Evolutionary conservation across 2,888 invertebrate genomes (phyloP).

Genomic region (Lagria hirta): DNA sequence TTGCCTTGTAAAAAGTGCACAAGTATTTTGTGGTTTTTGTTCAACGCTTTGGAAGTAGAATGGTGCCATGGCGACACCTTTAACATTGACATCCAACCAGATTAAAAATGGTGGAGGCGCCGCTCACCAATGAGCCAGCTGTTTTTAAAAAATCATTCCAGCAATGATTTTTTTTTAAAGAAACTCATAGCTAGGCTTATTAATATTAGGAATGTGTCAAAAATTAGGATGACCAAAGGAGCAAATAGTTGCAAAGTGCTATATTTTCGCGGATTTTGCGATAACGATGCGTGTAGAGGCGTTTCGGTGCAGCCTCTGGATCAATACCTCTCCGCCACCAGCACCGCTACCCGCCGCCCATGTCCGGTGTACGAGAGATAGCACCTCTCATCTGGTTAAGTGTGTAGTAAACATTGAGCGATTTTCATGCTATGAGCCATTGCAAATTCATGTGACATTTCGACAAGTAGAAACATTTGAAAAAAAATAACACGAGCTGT

Average conservation of each 20-base stretch:
- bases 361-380: constrained; percentile 20
- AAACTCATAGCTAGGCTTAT: too few relatives aligned
- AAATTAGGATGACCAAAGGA: too few relatives aligned
- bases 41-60: too few relatives aligned
- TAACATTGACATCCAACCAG: too few relatives aligned
- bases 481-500: not conserved
- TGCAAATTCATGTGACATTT: constrained; percentile 1
- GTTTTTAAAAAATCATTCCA: constrained; percentile 4
- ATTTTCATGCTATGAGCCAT: constrained; percentile 4
- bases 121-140: constrained; percentile 2
- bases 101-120: constrained; percentile 11
- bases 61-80: too few relatives aligned
- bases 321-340: constrained; percentile 38
- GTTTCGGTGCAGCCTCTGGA: constrained; percentile 42
- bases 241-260: constrained; percentile 27
- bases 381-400: constrained; percentile 25
- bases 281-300: constrained; percentile 38
- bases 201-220: too few relatives aligned
- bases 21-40: too few relatives aligned
- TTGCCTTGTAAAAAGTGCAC: too few relatives aligned
- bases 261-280: constrained; percentile 34
- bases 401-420: constrained; percentile 27
- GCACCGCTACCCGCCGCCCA: constrained; percentile 30
- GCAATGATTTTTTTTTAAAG: too few relatives aligned
- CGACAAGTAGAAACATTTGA: constrained; percentile 1